Evolutionary conservation across 2,113 vertebrate species (phyloP).

Genomic region (Chrysochloris asiatica): DNA sequence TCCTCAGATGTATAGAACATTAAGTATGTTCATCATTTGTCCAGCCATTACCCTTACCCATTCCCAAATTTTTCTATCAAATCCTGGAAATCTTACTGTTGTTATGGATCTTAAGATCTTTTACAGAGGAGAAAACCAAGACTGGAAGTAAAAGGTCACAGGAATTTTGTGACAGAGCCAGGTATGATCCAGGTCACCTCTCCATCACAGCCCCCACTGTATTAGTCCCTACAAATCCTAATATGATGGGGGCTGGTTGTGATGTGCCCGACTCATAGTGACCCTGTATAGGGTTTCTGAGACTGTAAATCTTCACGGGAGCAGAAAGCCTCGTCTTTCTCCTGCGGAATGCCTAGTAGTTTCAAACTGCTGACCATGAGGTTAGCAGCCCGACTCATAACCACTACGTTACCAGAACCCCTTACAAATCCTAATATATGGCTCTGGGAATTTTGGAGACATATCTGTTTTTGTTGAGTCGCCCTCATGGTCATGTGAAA

Average conservation of each 20-base stretch:
- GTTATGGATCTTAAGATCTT: background rate
- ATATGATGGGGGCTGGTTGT: too few relatives aligned
- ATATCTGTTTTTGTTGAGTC: conserved; percentile 74
- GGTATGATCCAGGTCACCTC: background rate
- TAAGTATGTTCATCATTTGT: background rate
- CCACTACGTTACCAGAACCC: too few relatives aligned
- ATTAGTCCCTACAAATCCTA: conserved; percentile 52
- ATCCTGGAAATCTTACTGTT: conserved; percentile 17
- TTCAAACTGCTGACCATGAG: too few relatives aligned
- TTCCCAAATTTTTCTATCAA: background rate
- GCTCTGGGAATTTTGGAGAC: conserved; percentile 66
- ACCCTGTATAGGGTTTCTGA: too few relatives aligned
- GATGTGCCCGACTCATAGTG: too few relatives aligned
- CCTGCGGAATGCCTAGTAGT: too few relatives aligned
- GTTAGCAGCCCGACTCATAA: too few relatives aligned
- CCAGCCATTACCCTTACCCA: background rate
- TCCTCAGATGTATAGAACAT: background rate
- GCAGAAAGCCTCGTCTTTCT: too few relatives aligned
- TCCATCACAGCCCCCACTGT: background rate
- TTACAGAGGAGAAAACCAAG: conserved; percentile 33
- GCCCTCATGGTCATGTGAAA: conserved; percentile 78
- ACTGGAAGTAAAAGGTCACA: background rate
- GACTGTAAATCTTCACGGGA: too few relatives aligned
- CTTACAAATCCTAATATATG: conserved; percentile 70
- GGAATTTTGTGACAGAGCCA: background rate